Evolutionary conservation across 2,888 invertebrate species (phyloP), one percentile per base, ranked within the genome.

Genomic region (Patella caerulea): DNA sequence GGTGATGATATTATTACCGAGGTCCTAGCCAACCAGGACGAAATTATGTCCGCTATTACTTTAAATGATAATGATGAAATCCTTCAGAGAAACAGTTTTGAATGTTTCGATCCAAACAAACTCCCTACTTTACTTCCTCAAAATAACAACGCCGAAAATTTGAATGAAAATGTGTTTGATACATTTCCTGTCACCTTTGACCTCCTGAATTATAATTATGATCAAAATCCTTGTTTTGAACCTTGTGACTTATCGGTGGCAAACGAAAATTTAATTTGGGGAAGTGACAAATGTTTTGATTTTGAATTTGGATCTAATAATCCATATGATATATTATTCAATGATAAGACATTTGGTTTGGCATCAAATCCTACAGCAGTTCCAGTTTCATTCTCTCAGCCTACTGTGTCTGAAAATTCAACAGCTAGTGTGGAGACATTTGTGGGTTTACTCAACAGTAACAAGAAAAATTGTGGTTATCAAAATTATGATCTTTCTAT

Each of bases 351-450:
- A 12, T 65, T 65, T 65, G 24, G 65, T 24, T 24, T 65, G 19
- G 19, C 65, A 14, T 65, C 65, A 11, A 65, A 65, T 65, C 65
- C 65, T 65, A 65, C 65, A 24, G 19, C 65, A 24, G 65, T 65
- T 65, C 65, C 65, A 24, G 65, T 65, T 12, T 65, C 65, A 65
- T 11, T 24, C 65, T 4, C 65, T 11, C 65, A 19, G 65, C 19
- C 24, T 11, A 3, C 5, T 9, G 7, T 19, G 2, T 9, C 45
- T 0, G 34, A 34, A 5, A 34, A 34, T 34, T 34, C 34, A 9
- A 45, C 45, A 45, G 45, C 45, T 45, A 9, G 4, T 45, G 45
- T 45, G 45, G 45, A 45, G 45, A 9, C 45, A 45, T 45, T 45
- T 45, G 45, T 45, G 45, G 45, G 45, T 45, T 45, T 45, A 45